Evolutionary conservation across 2,888 invertebrate genomes (phyloP).

Genomic region (Glaucopsyche alexis): DNA sequence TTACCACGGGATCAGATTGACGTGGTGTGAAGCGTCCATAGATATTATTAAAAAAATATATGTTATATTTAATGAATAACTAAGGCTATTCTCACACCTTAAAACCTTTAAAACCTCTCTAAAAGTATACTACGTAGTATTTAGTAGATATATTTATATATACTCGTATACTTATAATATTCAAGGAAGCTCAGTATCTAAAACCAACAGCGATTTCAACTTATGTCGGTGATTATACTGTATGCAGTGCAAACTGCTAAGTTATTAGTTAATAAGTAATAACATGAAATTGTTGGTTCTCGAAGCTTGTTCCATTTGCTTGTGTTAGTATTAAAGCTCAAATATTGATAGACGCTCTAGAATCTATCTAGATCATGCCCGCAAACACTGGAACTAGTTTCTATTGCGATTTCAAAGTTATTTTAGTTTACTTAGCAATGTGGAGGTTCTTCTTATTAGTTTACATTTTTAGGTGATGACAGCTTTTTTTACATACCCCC

Average conservation of each 20-base stretch:
- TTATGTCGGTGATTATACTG: constrained; percentile 15
- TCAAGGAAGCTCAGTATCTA: background rate
- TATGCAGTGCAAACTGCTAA: constrained; percentile 4
- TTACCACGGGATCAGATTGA: no score
- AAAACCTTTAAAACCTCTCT: no score
- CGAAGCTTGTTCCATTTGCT: background rate
- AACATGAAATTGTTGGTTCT: constrained; percentile 22
- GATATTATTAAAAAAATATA: no score
- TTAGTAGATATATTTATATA: no score
- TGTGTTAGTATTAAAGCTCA: constrained; percentile 6
- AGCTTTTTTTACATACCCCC: no score
- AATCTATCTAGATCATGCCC: background rate
- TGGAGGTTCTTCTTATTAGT: no score
- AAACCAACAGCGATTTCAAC: background rate
- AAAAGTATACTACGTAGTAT: no score
- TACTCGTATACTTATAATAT: background rate
- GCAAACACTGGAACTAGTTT: background rate
- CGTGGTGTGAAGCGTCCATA: no score
- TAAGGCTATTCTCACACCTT: no score
- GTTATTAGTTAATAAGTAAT: constrained; percentile 26
- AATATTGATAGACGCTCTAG: constrained; percentile 3
- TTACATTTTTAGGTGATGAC: no score
- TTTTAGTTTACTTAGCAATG: background rate
- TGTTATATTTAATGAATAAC: no score
- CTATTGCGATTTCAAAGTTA: background rate